Evolutionary conservation across 2,113 vertebrate species (phyloP).

Genomic region (Cinclus cinclus): DNA sequence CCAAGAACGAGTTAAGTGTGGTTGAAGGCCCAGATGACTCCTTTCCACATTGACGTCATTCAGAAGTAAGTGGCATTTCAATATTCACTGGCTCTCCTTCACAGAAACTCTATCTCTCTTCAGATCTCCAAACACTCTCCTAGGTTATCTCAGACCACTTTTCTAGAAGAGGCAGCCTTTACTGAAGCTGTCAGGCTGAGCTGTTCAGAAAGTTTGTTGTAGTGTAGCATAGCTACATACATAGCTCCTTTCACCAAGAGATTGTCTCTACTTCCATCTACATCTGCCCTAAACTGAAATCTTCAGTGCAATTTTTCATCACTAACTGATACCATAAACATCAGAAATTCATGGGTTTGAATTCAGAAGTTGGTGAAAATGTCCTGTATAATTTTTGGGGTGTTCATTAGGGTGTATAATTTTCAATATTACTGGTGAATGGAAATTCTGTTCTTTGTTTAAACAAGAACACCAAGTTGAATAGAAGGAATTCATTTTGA

Average conservation of each 20-base stretch:
- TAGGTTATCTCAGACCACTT: not conserved
- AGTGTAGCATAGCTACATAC: fast-evolving
- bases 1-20: not conserved
- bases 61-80: not conserved
- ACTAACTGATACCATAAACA: not conserved
- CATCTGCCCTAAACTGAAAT: not conserved
- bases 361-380: not conserved
- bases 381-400: not conserved
- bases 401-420: not conserved
- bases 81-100: not conserved
- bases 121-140: not conserved
- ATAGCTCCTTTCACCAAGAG: not conserved
- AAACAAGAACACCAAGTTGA: not conserved
- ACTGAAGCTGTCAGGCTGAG: not conserved
- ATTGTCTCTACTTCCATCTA: not conserved
- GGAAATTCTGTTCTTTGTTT: not conserved
- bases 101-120: not conserved
- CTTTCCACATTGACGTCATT: not conserved
- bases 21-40: not conserved
- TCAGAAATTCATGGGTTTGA: not conserved
- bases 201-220: not conserved
- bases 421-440: not conserved
- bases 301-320: not conserved
- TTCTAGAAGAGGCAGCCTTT: not conserved
- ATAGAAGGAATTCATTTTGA: not conserved